Percentiles rank a stretch among this genome's conserved stretches.
phyloP scores from a whole-genome alignment of 1,140 invertebrate species.

The Bicyclus anynana region DNA sequence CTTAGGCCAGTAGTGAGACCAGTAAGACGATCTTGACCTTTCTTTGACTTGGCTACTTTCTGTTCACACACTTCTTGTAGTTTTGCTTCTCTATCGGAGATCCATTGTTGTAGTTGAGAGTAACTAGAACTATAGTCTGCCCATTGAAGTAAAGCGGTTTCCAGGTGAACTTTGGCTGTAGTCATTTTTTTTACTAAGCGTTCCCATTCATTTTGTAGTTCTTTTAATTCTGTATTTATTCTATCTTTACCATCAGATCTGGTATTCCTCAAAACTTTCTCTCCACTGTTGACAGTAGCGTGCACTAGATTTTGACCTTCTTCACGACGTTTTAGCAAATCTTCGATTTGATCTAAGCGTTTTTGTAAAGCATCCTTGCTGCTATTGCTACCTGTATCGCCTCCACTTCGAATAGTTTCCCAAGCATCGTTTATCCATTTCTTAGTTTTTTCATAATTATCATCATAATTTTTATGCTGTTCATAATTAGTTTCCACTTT shows the following conservation, averaged over 20 bases:
- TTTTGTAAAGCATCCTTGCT: conserved; percentile 91
- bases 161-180: conserved; percentile 93
- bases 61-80: conserved; percentile 95
- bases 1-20: conserved; percentile 86
- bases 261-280: conserved; percentile 93
- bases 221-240: conserved; percentile 92
- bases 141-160: conserved; percentile 95
- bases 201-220: conserved; percentile 96
- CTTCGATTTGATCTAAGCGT: conserved; percentile 89
- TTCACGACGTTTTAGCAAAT: conserved; percentile 89
- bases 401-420: conserved; percentile 88
- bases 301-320: conserved; percentile 94
- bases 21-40: conserved; percentile 79
- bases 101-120: conserved; percentile 94
- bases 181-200: conserved; percentile 93
- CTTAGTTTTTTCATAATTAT: conserved; percentile 87
- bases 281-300: conserved; percentile 92
- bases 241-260: conserved; percentile 92
- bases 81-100: conserved; percentile 95
- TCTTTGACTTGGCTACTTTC: conserved; percentile 87
- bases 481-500: conserved; percentile 94
- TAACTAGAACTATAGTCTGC: conserved; percentile 96
- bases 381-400: conserved; percentile 86
- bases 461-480: conserved; percentile 91
- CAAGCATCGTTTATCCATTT: conserved; percentile 94